Percentiles rank a stretch among this genome's conserved stretches.
phyloP scores from a whole-genome alignment of 2,797 vertebrate species.

The Pterois miles region DNA sequence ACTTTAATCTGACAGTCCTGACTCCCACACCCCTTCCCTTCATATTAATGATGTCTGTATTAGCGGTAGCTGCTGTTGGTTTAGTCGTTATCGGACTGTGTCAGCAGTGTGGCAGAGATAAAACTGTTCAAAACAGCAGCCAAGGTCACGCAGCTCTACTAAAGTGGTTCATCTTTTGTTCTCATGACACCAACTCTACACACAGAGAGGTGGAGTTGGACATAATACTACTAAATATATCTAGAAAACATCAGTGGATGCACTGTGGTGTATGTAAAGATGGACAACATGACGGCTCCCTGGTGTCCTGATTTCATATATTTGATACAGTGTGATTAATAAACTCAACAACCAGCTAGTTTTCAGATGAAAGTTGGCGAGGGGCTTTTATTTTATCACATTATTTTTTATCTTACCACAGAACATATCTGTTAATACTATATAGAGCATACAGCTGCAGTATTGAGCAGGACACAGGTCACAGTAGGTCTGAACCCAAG shows the following conservation, averaged over 20 bases:
- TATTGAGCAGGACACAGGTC: neutral
- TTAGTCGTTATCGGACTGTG: conserved; percentile 9
- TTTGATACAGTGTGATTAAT: neutral
- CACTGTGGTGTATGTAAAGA: neutral
- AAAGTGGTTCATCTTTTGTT: neutral
- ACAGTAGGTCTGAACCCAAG: neutral
- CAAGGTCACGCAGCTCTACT: conserved; percentile 22
- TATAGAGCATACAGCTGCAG: neutral
- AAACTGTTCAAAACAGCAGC: conserved; percentile 9
- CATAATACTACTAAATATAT: too few species aligned
- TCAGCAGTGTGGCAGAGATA: conserved; percentile 20
- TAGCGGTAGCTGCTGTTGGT: neutral
- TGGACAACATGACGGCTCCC: too few species aligned
- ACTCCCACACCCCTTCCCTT: too few species aligned
- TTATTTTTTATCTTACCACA: neutral
- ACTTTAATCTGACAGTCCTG: neutral
- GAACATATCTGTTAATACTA: neutral
- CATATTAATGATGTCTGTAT: neutral
- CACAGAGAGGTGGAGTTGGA: neutral
- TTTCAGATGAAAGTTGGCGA: neutral
- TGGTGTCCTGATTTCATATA: too few species aligned
- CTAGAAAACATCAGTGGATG: neutral
- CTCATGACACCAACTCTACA: neutral
- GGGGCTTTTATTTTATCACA: neutral
- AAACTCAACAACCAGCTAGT: neutral